phyloP scores from a whole-genome alignment of 1,140 invertebrate genomes.

The Hetaerina americana region DNA sequence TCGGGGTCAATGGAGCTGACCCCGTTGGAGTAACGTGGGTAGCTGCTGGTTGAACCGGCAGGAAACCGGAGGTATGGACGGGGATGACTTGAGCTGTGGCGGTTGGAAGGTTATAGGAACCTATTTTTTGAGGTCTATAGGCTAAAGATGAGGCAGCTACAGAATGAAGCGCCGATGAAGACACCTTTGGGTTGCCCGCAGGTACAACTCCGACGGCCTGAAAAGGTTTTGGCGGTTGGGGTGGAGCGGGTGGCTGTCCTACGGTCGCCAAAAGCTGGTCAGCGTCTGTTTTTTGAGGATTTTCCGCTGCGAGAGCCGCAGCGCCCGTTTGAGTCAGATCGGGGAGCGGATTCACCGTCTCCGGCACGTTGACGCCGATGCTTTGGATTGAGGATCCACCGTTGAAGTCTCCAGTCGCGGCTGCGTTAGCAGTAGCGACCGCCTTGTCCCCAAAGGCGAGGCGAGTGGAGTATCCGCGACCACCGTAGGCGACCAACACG shows the following conservation, averaged over 20 bases:
- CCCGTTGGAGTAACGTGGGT: no score
- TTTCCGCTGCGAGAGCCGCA: neutral
- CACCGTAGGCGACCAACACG: constrained; percentile 35
- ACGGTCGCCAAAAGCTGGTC: neutral
- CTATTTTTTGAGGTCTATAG: no score
- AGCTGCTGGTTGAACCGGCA: no score
- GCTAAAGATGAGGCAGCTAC: no score
- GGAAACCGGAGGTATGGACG: no score
- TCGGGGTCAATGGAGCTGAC: no score
- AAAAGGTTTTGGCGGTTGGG: neutral
- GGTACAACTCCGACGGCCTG: no score
- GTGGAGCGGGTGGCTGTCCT: neutral
- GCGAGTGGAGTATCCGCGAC: constrained; percentile 25
- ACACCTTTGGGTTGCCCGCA: no score
- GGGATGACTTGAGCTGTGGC: no score
- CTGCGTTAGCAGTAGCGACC: constrained; percentile 24
- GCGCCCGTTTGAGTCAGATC: neutral
- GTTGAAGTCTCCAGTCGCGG: no score
- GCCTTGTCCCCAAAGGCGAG: constrained; percentile 41
- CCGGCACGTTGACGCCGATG: neutral
- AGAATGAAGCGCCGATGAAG: no score
- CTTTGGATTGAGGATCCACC: neutral
- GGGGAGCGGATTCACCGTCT: neutral
- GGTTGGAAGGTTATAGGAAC: no score
- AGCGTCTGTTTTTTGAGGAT: neutral